Base-by-base conservation (phyloP, 2,113 vertebrate genomes). In the Aegithalos caudatus region DNA sequence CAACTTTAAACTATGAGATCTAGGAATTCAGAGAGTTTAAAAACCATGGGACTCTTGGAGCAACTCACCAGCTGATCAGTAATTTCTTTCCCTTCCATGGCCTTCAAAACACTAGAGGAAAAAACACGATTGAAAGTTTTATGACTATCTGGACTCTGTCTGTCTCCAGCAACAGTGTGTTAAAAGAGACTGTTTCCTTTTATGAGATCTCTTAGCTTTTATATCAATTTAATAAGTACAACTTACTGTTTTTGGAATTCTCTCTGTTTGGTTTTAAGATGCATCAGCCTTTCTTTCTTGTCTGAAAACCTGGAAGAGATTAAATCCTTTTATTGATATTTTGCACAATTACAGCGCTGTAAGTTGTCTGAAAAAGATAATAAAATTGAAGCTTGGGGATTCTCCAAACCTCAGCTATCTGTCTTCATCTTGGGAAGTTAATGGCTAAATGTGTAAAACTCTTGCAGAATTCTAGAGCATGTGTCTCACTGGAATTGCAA, bases 241-340 rank as follows among this genome's bases (percentile, higher is more conserved):
- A 98, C 98, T 98, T 97, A 99, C 99, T 99, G 98, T 61, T 99
- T 98, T 71, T 99, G 99, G 96, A 99, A 98, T 95, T 98, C 97
- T 91, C 99, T 98, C 95, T 99, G 99, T 65, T 99, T 98, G 74
- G 97, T 98, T 95, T 98, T 99, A 80, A 99, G 98, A 95, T 92
- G 98, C 92, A 97, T 98, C 95, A 99, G 98, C 44, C 98, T 97
- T 94, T 99, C 98, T 91, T 99, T 96, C 96, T 99, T 99, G 48
- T 99, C 99, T 38, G 92, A 92, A 97, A 99, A 99, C 94, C 99
- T 99, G 82, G 48, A 97, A 97, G 64, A 95, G 76, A 96, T 72
- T 42, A 92, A 76, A 83, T 48, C 38, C 14, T 71, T 92, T 81
- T 65, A 69, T 48, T 86, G 65, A 25, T 60, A 81, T 61, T 51